These are phyloP conservation scores for Sarotherodon lohbergeri DNA, from an alignment of 2,113 vertebrate species.

Conservation along the genomic window DNA sequence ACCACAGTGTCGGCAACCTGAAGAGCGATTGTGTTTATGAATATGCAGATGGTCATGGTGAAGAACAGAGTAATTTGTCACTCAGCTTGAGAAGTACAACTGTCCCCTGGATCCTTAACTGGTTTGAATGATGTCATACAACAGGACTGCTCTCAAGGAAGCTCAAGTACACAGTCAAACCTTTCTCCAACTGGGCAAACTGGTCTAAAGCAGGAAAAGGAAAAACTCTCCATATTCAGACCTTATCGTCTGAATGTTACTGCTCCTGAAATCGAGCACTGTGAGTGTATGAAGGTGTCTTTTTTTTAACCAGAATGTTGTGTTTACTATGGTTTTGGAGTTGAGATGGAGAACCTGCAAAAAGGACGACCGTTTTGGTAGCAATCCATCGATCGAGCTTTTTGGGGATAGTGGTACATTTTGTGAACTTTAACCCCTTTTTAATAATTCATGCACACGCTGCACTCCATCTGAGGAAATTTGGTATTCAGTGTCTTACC, in stretches of 20 bases:
- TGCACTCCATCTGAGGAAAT: neutral
- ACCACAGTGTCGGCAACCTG: neutral
- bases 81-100: neutral
- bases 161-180: neutral
- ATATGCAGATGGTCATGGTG: neutral
- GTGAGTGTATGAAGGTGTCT: neutral
- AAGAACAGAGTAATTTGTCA: neutral
- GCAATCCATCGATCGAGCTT: neutral
- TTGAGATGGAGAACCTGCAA: neutral
- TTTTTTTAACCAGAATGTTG: neutral
- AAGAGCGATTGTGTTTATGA: neutral
- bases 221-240: neutral
- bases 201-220: neutral
- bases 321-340: neutral
- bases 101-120: neutral
- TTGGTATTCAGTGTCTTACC: neutral
- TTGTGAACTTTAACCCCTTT: neutral
- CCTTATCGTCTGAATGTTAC: neutral
- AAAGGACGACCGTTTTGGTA: neutral
- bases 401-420: neutral
- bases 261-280: neutral
- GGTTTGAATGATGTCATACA: neutral
- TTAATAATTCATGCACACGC: neutral
- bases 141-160: neutral
- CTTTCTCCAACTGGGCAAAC: neutral